These are phyloP conservation scores for Rafetus swinhoei DNA, from an alignment of 2,113 vertebrate genomes.

Conservation along the genomic window DNA sequence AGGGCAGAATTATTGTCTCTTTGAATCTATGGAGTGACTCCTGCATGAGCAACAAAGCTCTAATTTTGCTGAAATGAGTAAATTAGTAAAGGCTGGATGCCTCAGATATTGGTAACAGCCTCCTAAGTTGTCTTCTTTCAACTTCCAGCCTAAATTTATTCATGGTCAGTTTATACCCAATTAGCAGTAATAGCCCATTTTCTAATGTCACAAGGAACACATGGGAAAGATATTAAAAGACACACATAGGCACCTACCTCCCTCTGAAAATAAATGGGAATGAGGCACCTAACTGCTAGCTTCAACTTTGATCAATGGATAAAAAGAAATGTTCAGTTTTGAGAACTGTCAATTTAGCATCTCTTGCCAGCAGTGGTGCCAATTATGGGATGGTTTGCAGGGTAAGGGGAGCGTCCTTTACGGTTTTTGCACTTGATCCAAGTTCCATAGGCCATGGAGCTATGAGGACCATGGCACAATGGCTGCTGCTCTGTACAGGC, in stretches of 20 bases:
- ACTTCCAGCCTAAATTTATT: not conserved
- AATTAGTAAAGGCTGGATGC: not conserved
- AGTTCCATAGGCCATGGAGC: not conserved
- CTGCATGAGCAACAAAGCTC: not conserved
- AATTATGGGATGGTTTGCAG: not conserved
- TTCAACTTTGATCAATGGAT: not conserved
- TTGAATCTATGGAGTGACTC: not conserved
- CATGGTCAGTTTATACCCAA: not conserved
- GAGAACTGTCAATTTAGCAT: not conserved
- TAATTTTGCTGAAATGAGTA: not conserved
- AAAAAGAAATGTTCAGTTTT: not conserved
- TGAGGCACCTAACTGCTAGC: not conserved
- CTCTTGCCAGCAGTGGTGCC: not conserved
- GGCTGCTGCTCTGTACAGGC: not conserved
- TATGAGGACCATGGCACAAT: not conserved
- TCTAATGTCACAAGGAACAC: not conserved
- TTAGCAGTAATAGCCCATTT: not conserved
- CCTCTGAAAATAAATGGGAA: not conserved
- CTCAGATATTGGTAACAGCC: not conserved
- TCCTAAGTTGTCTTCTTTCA: not conserved
- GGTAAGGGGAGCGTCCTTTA: not conserved
- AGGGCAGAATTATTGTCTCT: conserved; percentile 1
- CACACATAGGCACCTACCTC: not conserved
- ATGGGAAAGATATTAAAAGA: not conserved
- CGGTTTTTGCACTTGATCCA: not conserved